These are phyloP conservation scores for Galleria mellonella DNA, from an alignment of 1,140 invertebrate genomes.

Conservation along the genomic window DNA sequence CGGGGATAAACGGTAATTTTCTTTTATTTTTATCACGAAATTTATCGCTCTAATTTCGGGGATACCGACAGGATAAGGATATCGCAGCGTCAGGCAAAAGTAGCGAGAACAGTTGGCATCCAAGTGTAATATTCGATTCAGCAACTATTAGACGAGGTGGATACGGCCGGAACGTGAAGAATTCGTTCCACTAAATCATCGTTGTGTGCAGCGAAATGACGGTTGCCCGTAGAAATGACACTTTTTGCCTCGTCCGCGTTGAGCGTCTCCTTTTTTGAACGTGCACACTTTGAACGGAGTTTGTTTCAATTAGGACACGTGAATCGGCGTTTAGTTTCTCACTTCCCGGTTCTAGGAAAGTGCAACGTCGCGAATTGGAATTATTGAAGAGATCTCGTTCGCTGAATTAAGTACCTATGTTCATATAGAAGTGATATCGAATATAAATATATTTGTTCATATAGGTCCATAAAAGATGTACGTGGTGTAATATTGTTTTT, in stretches of 20 bases:
- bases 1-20: conserved; percentile 28
- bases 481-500: too few relatives aligned
- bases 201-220: conserved; percentile 25
- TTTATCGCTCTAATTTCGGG: conserved; percentile 19
- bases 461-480: too few relatives aligned
- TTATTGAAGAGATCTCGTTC: too few relatives aligned
- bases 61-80: conserved; percentile 22
- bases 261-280: too few relatives aligned
- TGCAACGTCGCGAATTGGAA: conserved; percentile 6
- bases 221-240: conserved; percentile 5
- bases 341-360: conserved; percentile 15
- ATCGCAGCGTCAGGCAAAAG: neutral
- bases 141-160: conserved; percentile 39
- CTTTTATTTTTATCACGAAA: conserved; percentile 27
- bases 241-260: conserved; percentile 22
- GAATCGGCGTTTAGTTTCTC: conserved; percentile 21
- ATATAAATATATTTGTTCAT: too few relatives aligned
- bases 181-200: conserved; percentile 46
- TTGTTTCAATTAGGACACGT: conserved; percentile 38
- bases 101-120: too few relatives aligned
- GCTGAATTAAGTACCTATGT: neutral
- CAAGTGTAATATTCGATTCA: conserved; percentile 42
- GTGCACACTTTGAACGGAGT: conserved; percentile 6
- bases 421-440: too few relatives aligned
- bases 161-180: conserved; percentile 25